Evolutionary conservation across 2,113 vertebrate genomes (phyloP), one percentile per base, ranked within the genome.

Genomic region (Drymodes brunneopygia): DNA sequence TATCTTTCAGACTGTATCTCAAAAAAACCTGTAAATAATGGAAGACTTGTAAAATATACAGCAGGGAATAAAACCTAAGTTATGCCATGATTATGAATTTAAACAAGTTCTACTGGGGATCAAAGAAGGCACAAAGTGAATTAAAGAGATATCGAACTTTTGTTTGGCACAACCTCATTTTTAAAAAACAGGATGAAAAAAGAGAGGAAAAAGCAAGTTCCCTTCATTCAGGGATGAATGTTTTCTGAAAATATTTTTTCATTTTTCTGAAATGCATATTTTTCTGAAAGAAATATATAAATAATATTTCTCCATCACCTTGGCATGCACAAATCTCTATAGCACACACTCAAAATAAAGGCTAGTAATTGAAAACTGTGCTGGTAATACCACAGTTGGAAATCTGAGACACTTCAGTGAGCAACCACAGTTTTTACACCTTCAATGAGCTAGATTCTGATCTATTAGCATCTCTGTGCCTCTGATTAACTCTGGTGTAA

Each of bases 401-500:
- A 80, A 91, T 38, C 61, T 65, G 81, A 95, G 77, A 69, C 23
- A 36, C 40, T 56, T 29, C 45, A 65, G 27, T 53, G 57, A 60
- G 50, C 21, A 12, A 13, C 36, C 48, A 40, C 35, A 51, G 81
- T 11, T 58, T 65, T 88, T 74, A 57, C 42, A 45, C 10, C 7
- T 29, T 21, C 31, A 67, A 11, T 28, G 40, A 91, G 72, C 51
- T 57, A 20, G 15, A 64, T 78, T 94, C 71, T 79, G 38, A 81
- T 75, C 74, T 35, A 35, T 81, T 87, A 85, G 14, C 24, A 53
- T 38, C 54, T 18, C 44, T 7, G 15, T 72, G 75, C 24, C 53
- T 81, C 69, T 72, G 83, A 75, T 91, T 81, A 81, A 45, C 45
- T 42, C 77, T 28, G 40, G 15, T 86, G 15, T 75, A 70, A 80